phyloP scores from a whole-genome alignment of 2,797 vertebrate genomes.

The Sebastes dallii region DNA sequence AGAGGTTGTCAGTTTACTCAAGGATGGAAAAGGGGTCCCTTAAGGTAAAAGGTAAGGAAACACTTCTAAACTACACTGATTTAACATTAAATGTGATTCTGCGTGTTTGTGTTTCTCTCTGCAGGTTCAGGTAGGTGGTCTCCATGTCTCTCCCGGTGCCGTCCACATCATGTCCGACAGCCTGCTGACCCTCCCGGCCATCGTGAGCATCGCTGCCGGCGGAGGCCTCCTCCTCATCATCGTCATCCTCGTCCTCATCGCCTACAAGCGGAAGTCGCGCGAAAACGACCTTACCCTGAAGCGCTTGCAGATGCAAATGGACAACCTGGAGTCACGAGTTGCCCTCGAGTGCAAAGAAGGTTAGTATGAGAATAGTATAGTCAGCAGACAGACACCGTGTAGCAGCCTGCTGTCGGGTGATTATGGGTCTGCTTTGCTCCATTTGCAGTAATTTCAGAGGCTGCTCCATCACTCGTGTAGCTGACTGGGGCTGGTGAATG shows the following conservation, averaged over 20 bases:
- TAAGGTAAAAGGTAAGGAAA: too few species aligned
- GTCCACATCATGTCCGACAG: constrained; percentile 96
- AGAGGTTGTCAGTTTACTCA: too few species aligned
- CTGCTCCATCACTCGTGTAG: constrained; percentile 9
- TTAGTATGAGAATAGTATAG: constrained; percentile 46
- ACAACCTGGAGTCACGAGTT: constrained; percentile 97
- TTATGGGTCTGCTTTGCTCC: background rate
- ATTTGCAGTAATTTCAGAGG: constrained; percentile 24
- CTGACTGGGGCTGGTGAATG: constrained; percentile 6
- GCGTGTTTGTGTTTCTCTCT: constrained; percentile 8
- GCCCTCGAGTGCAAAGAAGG: constrained; percentile 99
- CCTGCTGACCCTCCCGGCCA: constrained; percentile 94
- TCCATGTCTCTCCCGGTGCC: constrained; percentile 91
- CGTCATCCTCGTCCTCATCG: constrained; percentile 97
- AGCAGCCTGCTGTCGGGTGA: background rate
- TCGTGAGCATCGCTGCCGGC: constrained; percentile 94
- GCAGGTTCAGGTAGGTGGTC: constrained; percentile 95
- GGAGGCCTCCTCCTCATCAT: constrained; percentile 97
- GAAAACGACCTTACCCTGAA: constrained; percentile 98
- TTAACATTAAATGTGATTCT: background rate
- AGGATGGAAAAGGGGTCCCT: too few species aligned
- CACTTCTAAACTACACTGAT: background rate
- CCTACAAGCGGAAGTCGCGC: constrained; percentile 97
- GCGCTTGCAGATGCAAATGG: constrained; percentile 99
- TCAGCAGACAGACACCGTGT: background rate